Percentiles rank a stretch among this genome's conserved stretches.
phyloP scores from a whole-genome alignment of 2,797 vertebrate species.

The Babyrousa celebensis region DNA sequence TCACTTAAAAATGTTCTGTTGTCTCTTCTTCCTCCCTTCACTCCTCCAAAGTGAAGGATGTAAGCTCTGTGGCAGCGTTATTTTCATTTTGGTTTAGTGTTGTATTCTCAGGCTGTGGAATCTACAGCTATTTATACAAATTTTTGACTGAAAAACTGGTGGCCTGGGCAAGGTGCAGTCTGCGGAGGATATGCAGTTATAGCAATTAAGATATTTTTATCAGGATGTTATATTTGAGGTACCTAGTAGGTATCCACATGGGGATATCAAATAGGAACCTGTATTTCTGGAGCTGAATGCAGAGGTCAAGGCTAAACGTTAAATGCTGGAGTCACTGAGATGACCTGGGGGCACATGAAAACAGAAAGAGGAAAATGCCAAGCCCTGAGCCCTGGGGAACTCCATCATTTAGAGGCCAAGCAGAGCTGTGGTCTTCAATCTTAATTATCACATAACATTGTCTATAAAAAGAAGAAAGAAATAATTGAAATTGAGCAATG shows the following conservation, averaged over 20 bases:
- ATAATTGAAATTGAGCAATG: conserved; percentile 40
- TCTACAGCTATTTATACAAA: not conserved
- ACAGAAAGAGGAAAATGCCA: not conserved
- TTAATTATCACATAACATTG: not conserved
- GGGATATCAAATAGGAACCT: not conserved
- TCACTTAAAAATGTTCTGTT: conserved; percentile 20
- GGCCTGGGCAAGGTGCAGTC: not conserved
- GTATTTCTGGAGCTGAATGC: conserved; percentile 36
- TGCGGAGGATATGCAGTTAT: not conserved
- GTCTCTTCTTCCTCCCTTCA: not conserved
- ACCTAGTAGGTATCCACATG: not conserved
- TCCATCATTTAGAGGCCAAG: not conserved
- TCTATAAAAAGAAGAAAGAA: conserved; percentile 35
- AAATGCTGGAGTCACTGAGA: not conserved
- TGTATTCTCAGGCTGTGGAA: conserved; percentile 20
- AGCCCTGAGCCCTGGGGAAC: not conserved
- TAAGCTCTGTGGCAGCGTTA: not conserved
- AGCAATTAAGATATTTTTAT: not conserved
- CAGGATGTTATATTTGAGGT: not conserved
- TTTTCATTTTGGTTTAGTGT: conserved; percentile 19
- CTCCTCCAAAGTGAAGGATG: not conserved
- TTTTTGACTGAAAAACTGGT: not conserved
- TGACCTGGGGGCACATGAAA: not conserved
- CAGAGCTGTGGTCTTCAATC: not conserved
- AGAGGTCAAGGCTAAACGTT: not conserved